Conservation (phyloP, 2,888 invertebrate species). For the Diabrotica balteata region DNA sequence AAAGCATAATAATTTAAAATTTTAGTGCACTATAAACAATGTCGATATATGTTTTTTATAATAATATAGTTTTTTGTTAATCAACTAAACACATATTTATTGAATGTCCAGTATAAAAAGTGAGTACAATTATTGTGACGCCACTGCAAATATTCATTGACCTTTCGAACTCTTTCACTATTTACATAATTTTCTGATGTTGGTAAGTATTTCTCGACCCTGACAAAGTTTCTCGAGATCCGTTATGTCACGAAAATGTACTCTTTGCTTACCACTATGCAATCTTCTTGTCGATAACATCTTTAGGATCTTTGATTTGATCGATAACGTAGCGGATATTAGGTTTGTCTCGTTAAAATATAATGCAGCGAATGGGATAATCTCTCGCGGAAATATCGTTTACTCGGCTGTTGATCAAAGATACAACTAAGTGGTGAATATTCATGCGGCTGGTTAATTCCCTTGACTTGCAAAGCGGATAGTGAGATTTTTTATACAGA, state of each 20-base stretch:
- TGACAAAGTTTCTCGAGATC: conserved; percentile 31
- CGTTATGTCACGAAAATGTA: conserved; percentile 39
- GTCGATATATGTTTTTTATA: too few species aligned
- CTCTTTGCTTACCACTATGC: conserved; percentile 26
- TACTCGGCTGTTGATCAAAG: too few species aligned
- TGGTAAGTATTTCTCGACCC: conserved; percentile 33
- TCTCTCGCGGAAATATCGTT: too few species aligned
- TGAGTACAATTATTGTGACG: conserved; percentile 3
- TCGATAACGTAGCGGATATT: conserved; percentile 21
- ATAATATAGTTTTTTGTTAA: too few species aligned
- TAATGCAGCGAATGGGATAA: conserved; percentile 1
- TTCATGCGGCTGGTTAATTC: too few species aligned
- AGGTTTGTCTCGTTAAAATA: conserved; percentile 20
- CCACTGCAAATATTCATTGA: conserved; percentile 26
- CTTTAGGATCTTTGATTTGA: conserved; percentile 23
- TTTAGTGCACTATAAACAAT: too few species aligned
- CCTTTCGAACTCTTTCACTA: conserved; percentile 31
- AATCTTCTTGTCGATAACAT: conserved; percentile 25
- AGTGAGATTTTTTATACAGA: too few species aligned
- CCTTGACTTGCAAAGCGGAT: too few species aligned
- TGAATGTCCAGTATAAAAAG: too few species aligned
- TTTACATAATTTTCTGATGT: conserved; percentile 32
- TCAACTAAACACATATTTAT: too few species aligned
- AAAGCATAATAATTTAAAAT: too few species aligned
- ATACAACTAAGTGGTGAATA: too few species aligned